Evolutionary conservation across 1,140 invertebrate species (phyloP).

Genomic region (Caerostris darwini): DNA sequence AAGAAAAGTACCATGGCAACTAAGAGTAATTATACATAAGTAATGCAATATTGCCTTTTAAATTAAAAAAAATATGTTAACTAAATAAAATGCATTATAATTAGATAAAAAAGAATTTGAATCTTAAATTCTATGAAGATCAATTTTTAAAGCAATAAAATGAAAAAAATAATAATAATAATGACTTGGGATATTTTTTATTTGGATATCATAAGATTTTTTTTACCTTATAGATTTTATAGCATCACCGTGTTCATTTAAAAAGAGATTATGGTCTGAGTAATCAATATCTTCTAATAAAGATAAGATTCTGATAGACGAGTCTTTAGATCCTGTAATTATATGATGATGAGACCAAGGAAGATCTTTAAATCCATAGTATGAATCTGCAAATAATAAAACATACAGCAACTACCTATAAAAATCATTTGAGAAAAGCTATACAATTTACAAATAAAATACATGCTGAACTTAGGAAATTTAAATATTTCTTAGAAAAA

Average conservation of each 20-base stretch:
- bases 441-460: too few relatives aligned
- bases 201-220: neutral
- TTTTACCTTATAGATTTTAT: slow-evolving; percentile 23
- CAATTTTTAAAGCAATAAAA: neutral
- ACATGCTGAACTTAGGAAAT: too few relatives aligned
- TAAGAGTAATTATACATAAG: too few relatives aligned
- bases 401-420: too few relatives aligned
- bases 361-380: slow-evolving; percentile 18
- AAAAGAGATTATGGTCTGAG: neutral
- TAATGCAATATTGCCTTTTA: too few relatives aligned
- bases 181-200: neutral
- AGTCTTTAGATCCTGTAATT: slow-evolving; percentile 67
- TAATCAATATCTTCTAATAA: slow-evolving; percentile 47
- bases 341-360: slow-evolving; percentile 69
- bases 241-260: slow-evolving; percentile 37
- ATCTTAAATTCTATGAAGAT: too few relatives aligned
- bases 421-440: too few relatives aligned
- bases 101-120: too few relatives aligned
- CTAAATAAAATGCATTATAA: too few relatives aligned
- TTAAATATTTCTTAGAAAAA: too few relatives aligned
- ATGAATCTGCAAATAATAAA: slow-evolving; percentile 25
- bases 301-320: slow-evolving; percentile 33
- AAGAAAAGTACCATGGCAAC: too few relatives aligned
- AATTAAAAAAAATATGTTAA: too few relatives aligned
- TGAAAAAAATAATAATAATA: neutral